A percentile compares a stretch with the other conserved stretches of the same genome.
Conservation (phyloP, 2,797 vertebrate species). For the Podarcis lilfordi region DNA sequence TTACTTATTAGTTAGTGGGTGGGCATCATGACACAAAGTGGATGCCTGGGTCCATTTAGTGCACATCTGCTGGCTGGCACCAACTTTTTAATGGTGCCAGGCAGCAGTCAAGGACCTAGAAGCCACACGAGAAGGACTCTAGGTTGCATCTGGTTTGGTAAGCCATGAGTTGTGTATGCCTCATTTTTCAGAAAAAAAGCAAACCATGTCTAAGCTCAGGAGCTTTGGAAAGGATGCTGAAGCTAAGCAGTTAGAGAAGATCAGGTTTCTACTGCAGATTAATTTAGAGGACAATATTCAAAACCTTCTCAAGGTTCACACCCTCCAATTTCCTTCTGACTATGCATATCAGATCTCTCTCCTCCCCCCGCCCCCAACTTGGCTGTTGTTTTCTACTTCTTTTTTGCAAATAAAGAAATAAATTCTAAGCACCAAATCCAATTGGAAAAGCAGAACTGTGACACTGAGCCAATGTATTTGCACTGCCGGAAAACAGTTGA, state of each 20-base stretch:
- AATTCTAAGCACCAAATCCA: neutral
- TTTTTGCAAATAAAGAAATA: neutral
- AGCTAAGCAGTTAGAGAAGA: neutral
- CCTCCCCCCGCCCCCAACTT: too few species aligned
- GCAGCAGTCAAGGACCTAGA: neutral
- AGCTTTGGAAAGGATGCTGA: neutral
- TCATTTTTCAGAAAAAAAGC: too few species aligned
- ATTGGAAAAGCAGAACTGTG: neutral
- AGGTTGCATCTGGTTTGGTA: neutral
- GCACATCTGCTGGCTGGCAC: too few species aligned
- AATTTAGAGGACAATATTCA: neutral
- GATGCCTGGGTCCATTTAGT: neutral
- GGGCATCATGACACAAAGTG: neutral
- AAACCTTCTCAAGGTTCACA: neutral
- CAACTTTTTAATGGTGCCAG: neutral
- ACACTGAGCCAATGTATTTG: neutral
- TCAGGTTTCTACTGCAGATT: neutral
- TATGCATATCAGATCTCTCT: neutral
- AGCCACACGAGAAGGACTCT: neutral
- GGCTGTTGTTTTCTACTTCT: neutral
- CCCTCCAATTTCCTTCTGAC: neutral
- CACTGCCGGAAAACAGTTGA: neutral
- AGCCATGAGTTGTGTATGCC: neutral
- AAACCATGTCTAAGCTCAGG: neutral
- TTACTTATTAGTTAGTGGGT: neutral